Base-by-base conservation (phyloP, 2,113 vertebrate genomes). In the Tautogolabrus adspersus region DNA sequence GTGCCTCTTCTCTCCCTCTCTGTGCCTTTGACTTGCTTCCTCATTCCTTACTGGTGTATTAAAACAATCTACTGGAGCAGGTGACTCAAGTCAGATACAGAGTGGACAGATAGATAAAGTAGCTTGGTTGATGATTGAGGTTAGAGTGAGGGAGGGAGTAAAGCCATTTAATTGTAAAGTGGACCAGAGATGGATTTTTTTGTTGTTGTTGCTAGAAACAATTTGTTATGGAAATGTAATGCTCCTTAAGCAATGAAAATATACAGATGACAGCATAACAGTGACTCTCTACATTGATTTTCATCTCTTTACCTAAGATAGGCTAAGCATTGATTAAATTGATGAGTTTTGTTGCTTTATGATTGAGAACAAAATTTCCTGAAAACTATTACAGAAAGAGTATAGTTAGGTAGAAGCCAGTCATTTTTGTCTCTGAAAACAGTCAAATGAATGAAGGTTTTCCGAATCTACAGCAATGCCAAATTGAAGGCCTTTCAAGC, bases 21-120 rank as follows among this genome's bases (percentile, higher is more conserved):
- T 34, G 26, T 78, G 76, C 82, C 62, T 67, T 60, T 81, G 66
- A 83, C 73, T 71, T n/a, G 7, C 55, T 69, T 71, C 26, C 56
- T 71, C 30, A 19, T 19, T 72, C 15, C 30, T 26, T 79, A 34
- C 46, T 37, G 9, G 46, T 52, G 46, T 12, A 65, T n/a, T 56
- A 54, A 6, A 52, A 66, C 67, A 22, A 81, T 70, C n/a, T 63
- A 66, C 34, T 67, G 44, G 12, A 38, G 46, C 26, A 58, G 61
- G 22, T 59, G 19, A 18, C 49, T n/a, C 8, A 82, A 63, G 65
- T 59, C 21, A 58, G 42, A 84, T 76, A 61, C 9, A 62, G 34
- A 66, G 38, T 61, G n/a, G 8, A 26, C 21, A 56, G 46, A 67
- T 47, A 21, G 16, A 66, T 19, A 65, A 12, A 64, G 44, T 22